phyloP scores from a whole-genome alignment of 2,113 vertebrate genomes.

The Platysternon megacephalum region DNA sequence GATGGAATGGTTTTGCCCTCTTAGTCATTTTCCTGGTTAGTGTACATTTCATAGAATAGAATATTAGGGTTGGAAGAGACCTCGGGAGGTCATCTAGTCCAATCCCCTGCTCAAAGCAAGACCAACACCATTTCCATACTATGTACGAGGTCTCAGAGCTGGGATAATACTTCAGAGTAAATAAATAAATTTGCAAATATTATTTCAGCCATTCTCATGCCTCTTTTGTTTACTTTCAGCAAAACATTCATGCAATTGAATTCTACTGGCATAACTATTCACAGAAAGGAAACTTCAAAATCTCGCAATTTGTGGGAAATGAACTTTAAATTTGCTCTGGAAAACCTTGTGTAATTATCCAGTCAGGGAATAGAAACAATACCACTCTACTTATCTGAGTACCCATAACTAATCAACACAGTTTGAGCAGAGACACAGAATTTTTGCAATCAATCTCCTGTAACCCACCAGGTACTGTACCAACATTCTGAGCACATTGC shows the following conservation, averaged over 20 bases:
- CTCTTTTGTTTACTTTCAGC: neutral
- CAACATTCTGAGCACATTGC: neutral
- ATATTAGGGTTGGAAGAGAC: no score
- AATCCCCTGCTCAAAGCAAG: no score
- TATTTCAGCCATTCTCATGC: neutral
- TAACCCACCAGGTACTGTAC: neutral
- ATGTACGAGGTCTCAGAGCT: neutral
- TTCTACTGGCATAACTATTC: neutral
- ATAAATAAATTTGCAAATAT: neutral
- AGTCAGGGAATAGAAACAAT: conserved; percentile 1
- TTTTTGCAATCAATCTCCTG: no score
- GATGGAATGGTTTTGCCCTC: neutral
- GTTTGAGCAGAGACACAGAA: neutral
- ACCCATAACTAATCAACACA: neutral
- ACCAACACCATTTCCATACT: neutral
- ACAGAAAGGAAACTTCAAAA: conserved; percentile 25
- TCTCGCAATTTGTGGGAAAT: conserved; percentile 39
- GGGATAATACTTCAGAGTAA: neutral
- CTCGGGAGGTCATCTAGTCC: no score
- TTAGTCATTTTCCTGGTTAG: neutral
- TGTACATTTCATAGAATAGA: neutral
- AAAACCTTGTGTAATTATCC: neutral
- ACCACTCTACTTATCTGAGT: neutral
- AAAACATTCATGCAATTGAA: neutral
- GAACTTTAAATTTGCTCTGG: conserved; percentile 37